Conservation (phyloP, 2,113 vertebrate species). For the Phalacrocorax brasilianus region DNA sequence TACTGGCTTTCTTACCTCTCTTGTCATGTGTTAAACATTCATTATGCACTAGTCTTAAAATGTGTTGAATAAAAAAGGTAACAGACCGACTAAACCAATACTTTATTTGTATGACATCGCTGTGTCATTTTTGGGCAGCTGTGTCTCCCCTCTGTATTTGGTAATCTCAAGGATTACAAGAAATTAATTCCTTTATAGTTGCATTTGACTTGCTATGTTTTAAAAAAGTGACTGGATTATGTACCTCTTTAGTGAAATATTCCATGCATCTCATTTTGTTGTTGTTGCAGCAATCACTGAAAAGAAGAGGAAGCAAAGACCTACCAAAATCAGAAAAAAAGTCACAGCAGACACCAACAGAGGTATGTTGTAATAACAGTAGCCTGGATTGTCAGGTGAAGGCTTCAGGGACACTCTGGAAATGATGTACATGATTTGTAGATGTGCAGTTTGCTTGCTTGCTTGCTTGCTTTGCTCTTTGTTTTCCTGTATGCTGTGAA, state of each 20-base stretch:
- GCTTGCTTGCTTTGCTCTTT: not conserved
- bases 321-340: conserved; percentile 89
- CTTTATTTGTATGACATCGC: not conserved
- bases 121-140: not conserved
- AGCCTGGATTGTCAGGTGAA: not conserved
- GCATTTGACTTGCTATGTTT: not conserved
- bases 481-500: not conserved
- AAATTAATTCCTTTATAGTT: not conserved
- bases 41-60: not conserved
- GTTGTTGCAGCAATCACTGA: conserved; percentile 84
- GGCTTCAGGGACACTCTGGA: not conserved
- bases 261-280: conserved; percentile 27
- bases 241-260: not conserved
- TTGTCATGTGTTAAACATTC: not conserved
- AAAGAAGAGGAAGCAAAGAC: conserved; percentile 96
- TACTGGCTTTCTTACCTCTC: not conserved
- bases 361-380: conserved; percentile 76
- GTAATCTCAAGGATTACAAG: not conserved
- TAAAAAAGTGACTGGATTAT: not conserved
- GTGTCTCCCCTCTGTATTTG: not conserved
- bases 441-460: not conserved
- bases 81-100: not conserved
- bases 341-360: conserved; percentile 85
- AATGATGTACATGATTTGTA: not conserved
- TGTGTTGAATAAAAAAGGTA: not conserved